A percentile compares a stretch with the other conserved stretches of the same genome.
phyloP scores from a whole-genome alignment of 1,140 invertebrate genomes.

The Acromyrmex charruanus region DNA sequence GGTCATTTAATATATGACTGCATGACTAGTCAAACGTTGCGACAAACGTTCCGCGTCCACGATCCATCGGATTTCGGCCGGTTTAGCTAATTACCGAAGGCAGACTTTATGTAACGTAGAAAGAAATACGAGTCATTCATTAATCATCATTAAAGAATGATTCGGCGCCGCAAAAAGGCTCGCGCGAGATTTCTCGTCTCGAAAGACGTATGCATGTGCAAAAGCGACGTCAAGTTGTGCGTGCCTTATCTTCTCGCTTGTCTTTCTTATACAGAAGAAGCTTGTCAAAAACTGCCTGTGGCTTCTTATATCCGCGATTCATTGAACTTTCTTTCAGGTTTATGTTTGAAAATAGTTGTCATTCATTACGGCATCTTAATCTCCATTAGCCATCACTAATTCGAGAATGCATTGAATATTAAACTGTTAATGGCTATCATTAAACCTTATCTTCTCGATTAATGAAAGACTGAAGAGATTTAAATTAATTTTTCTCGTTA shows the following conservation, averaged over 20 bases:
- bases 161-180: slow-evolving; percentile 60
- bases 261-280: slow-evolving; percentile 20
- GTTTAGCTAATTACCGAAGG: slow-evolving; percentile 63
- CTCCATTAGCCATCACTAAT: not conserved
- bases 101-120: slow-evolving; percentile 56
- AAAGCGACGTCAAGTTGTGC: not conserved
- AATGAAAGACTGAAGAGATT: not conserved
- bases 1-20: slow-evolving; percentile 23
- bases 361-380: slow-evolving; percentile 25
- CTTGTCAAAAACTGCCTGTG: slow-evolving; percentile 18
- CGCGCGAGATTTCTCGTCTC: slow-evolving; percentile 58
- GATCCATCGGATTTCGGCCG: slow-evolving; percentile 44
- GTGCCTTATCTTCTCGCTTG: slow-evolving; percentile 7
- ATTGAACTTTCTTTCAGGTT: slow-evolving; percentile 10
- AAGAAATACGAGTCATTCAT: slow-evolving; percentile 44
- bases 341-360: slow-evolving; percentile 13
- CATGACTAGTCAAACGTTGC: not conserved
- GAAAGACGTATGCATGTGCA: slow-evolving; percentile 65
- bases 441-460: not conserved
- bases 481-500: slow-evolving; percentile 19
- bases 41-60: slow-evolving; percentile 30
- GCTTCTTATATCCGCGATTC: slow-evolving; percentile 3
- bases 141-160: slow-evolving; percentile 77
- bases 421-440: slow-evolving; percentile 1
- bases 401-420: not conserved